Evolutionary conservation across 2,113 vertebrate genomes (phyloP).

Genomic region (Myanophis thanlyinensis): DNA sequence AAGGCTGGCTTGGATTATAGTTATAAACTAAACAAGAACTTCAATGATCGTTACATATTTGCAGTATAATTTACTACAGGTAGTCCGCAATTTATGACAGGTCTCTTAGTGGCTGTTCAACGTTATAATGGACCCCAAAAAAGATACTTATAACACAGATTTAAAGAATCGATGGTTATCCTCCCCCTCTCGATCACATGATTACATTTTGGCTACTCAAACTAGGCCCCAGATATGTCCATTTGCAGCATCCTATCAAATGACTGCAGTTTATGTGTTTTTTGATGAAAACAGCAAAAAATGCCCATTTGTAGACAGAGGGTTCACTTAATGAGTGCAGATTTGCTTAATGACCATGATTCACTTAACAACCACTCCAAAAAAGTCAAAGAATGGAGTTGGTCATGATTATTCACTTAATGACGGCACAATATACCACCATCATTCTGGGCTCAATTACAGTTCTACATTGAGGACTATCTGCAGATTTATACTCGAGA

Average conservation of each 20-base stretch:
- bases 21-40: neutral
- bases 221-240: neutral
- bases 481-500: neutral
- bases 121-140: neutral
- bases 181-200: neutral
- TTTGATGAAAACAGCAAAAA: neutral
- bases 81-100: neutral
- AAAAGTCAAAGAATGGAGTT: neutral
- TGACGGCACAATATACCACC: neutral
- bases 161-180: neutral
- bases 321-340: neutral
- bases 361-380: neutral
- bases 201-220: neutral
- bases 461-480: neutral
- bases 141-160: neutral
- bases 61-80: neutral
- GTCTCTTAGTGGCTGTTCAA: neutral
- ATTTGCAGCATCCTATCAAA: neutral
- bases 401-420: neutral
- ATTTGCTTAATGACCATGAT: neutral
- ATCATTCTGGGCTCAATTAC: neutral
- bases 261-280: no score
- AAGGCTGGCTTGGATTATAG: neutral
- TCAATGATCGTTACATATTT: neutral
- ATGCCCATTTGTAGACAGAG: neutral